Conservation (phyloP, 1,140 invertebrate genomes). For the Cataglyphis hispanica region DNA sequence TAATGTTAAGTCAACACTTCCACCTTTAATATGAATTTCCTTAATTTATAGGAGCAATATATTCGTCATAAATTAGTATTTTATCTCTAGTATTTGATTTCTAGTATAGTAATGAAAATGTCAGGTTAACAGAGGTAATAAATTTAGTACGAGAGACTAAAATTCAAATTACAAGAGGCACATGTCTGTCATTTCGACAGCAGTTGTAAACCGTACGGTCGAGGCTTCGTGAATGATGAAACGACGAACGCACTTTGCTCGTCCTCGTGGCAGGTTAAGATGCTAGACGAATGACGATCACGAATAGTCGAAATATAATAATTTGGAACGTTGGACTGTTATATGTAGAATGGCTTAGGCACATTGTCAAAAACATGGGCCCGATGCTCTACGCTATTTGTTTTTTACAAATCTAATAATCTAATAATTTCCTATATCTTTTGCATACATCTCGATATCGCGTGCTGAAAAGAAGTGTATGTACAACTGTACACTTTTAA, state of each 20-base stretch:
- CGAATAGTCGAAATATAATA: slow-evolving; percentile 67
- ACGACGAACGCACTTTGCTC: slow-evolving; percentile 30
- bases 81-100: too few species aligned
- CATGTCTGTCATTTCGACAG: background rate
- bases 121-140: too few species aligned
- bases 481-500: background rate
- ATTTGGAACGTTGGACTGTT: slow-evolving; percentile 81
- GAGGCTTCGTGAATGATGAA: slow-evolving; percentile 37
- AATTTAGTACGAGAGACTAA: background rate
- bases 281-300: slow-evolving; percentile 54
- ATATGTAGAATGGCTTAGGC: slow-evolving; percentile 78
- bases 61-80: too few species aligned
- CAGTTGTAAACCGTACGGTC: background rate
- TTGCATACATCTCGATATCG: background rate
- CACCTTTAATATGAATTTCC: too few species aligned
- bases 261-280: slow-evolving; percentile 51
- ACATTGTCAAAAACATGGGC: slow-evolving; percentile 81
- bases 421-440: background rate
- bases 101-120: too few species aligned
- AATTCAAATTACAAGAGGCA: background rate
- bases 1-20: too few species aligned
- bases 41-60: too few species aligned
- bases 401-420: background rate
- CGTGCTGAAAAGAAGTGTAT: background rate
- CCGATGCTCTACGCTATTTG: slow-evolving; percentile 10